These are phyloP conservation scores for Drosophila erecta DNA, from an alignment of 1,140 invertebrate species.

Conservation along the genomic window DNA sequence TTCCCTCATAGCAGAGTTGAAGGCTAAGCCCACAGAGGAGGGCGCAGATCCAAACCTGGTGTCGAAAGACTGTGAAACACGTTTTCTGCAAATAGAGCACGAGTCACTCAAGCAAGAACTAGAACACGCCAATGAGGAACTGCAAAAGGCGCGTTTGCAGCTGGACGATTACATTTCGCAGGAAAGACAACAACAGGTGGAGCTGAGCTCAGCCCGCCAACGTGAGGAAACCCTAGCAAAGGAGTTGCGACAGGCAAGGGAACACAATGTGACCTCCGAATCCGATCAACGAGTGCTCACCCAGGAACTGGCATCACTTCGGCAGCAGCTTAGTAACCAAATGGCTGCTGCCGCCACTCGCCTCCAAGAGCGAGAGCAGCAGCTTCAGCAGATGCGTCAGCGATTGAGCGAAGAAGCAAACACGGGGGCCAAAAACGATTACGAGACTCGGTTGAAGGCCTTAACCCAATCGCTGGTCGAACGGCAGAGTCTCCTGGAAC, in stretches of 20 bases:
- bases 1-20: constrained; percentile 89
- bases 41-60: constrained; percentile 2
- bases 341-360: constrained; percentile 72
- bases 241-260: constrained; percentile 57
- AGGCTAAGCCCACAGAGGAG: constrained; percentile 54
- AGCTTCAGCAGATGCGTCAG: constrained; percentile 64
- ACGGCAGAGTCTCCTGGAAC: constrained; percentile 92
- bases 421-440: constrained; percentile 84
- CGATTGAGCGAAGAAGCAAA: constrained; percentile 49
- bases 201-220: constrained; percentile 41
- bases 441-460: constrained; percentile 89
- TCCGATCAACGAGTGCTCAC: constrained; percentile 70
- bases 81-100: constrained; percentile 69
- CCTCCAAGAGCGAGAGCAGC: constrained; percentile 74
- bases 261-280: constrained; percentile 52
- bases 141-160: constrained; percentile 51
- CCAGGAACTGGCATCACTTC: constrained; percentile 75
- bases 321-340: constrained; percentile 81
- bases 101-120: constrained; percentile 68
- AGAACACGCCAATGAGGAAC: constrained; percentile 57
- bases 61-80: constrained; percentile 57
- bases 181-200: constrained; percentile 52
- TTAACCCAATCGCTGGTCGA: constrained; percentile 92
- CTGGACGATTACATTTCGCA: constrained; percentile 55
- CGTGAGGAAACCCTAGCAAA: constrained; percentile 57